These are phyloP conservation scores for Anoplolepis gracilipes DNA, from an alignment of 1,140 invertebrate species.

Conservation along the genomic window DNA sequence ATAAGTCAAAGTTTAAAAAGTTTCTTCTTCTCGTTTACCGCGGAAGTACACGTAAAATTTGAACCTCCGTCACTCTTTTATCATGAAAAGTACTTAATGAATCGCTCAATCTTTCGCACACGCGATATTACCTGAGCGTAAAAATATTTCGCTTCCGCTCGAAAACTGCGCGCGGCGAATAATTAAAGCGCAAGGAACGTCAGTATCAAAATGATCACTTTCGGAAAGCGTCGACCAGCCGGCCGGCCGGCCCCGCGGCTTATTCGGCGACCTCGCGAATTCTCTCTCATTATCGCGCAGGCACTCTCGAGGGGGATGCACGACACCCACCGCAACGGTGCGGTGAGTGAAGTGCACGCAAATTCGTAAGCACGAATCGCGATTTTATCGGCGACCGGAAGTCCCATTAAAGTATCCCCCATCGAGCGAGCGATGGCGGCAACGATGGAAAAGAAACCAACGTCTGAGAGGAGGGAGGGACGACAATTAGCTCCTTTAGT, in stretches of 20 bases:
- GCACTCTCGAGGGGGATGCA: slow-evolving; percentile 30
- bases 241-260: background rate
- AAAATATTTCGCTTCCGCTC: slow-evolving; percentile 55
- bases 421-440: slow-evolving; percentile 46
- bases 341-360: slow-evolving; percentile 56
- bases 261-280: slow-evolving; percentile 44
- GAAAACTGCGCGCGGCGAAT: slow-evolving; percentile 9
- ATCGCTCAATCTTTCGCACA: slow-evolving; percentile 56
- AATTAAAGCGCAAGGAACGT: slow-evolving; percentile 58
- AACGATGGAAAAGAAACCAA: background rate
- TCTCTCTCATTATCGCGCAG: slow-evolving; percentile 57
- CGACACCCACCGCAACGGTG: slow-evolving; percentile 36
- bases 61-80: background rate
- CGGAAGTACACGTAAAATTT: slow-evolving; percentile 4
- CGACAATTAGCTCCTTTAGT: slow-evolving; percentile 47
- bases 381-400: slow-evolving; percentile 57
- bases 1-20: background rate
- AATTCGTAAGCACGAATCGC: slow-evolving; percentile 61
- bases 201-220: slow-evolving; percentile 58
- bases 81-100: slow-evolving; percentile 47
- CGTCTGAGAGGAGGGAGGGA: background rate
- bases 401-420: slow-evolving; percentile 60
- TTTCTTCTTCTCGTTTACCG: background rate
- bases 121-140: slow-evolving; percentile 59
- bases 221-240: slow-evolving; percentile 15